phyloP scores from a whole-genome alignment of 1,140 invertebrate genomes.

The Brachionus rubens region DNA sequence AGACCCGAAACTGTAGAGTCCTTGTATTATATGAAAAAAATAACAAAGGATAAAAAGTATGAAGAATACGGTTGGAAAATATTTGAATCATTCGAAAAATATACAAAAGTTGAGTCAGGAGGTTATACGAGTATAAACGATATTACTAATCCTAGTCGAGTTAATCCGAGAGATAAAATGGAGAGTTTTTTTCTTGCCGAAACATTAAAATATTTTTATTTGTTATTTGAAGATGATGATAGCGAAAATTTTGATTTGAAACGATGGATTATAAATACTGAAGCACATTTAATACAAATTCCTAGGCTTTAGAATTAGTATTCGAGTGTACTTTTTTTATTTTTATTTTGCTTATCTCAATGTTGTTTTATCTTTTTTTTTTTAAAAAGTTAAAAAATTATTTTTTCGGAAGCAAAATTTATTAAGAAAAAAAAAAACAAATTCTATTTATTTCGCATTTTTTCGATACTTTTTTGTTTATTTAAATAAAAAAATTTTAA shows the following conservation, averaged over 20 bases:
- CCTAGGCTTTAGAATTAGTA: background rate
- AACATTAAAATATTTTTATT: constrained; percentile 96
- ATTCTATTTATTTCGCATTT: no score
- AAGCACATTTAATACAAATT: constrained; percentile 80
- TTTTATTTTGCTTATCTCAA: background rate
- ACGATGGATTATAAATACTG: constrained; percentile 97
- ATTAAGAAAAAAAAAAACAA: no score
- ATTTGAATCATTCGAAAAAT: constrained; percentile 79
- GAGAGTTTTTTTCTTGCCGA: constrained; percentile 96
- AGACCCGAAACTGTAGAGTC: constrained; percentile 94
- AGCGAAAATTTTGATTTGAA: constrained; percentile 72
- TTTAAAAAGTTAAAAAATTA: no score
- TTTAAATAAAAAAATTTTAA: no score
- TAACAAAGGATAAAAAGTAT: constrained; percentile 82
- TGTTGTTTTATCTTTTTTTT: no score
- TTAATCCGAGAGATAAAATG: constrained; percentile 54
- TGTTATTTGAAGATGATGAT: constrained; percentile 81
- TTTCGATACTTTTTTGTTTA: no score
- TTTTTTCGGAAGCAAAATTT: no score
- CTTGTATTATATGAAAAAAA: constrained; percentile 91
- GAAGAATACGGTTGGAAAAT: constrained; percentile 97
- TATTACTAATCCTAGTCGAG: constrained; percentile 69
- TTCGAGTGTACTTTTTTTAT: background rate
- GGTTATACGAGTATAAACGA: constrained; percentile 90
- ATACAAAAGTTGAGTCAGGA: constrained; percentile 77